phyloP scores from a whole-genome alignment of 1,140 invertebrate genomes.

The Belonocnema kinseyi region DNA sequence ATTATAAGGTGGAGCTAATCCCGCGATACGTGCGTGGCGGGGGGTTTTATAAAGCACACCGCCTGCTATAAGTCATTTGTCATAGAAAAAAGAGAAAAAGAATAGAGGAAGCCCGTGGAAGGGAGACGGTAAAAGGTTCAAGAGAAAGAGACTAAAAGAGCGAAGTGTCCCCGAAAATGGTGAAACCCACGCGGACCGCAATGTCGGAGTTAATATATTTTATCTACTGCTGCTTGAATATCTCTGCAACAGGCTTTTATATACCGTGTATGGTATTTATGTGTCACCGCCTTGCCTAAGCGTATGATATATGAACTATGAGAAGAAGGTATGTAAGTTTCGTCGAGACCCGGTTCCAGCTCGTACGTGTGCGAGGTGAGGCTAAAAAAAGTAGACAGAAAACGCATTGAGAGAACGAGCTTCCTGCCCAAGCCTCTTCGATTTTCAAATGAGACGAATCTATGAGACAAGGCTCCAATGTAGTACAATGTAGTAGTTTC shows the following conservation, averaged over 20 bases:
- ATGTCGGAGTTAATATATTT: slow-evolving; percentile 59
- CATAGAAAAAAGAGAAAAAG: slow-evolving; percentile 34
- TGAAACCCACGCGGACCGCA: slow-evolving; percentile 57
- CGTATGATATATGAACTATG: slow-evolving; percentile 66
- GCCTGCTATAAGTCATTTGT: slow-evolving; percentile 58
- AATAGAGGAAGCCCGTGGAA: slow-evolving; percentile 11
- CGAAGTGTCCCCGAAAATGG: slow-evolving; percentile 60
- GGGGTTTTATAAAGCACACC: slow-evolving; percentile 52
- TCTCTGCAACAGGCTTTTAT: slow-evolving; percentile 56
- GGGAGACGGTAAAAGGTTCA: slow-evolving; percentile 26
- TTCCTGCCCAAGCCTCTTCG: slow-evolving; percentile 38
- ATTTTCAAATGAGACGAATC: slow-evolving; percentile 19
- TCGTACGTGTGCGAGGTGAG: background rate
- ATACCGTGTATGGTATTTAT: slow-evolving; percentile 62
- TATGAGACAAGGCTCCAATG: background rate
- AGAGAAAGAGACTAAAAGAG: slow-evolving; percentile 12
- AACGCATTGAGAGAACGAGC: slow-evolving; percentile 18
- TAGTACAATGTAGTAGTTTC: too few relatives aligned
- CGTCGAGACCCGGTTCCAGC: background rate
- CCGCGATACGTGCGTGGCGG: slow-evolving; percentile 34
- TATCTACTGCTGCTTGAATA: slow-evolving; percentile 52
- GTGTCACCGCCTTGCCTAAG: slow-evolving; percentile 65
- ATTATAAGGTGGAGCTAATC: slow-evolving; percentile 46
- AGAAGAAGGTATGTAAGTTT: slow-evolving; percentile 35
- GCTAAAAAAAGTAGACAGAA: slow-evolving; percentile 5